Evolutionary conservation across 2,797 vertebrate species (phyloP), one percentile per base, ranked within the genome.

Genomic region (Falco naumanni): DNA sequence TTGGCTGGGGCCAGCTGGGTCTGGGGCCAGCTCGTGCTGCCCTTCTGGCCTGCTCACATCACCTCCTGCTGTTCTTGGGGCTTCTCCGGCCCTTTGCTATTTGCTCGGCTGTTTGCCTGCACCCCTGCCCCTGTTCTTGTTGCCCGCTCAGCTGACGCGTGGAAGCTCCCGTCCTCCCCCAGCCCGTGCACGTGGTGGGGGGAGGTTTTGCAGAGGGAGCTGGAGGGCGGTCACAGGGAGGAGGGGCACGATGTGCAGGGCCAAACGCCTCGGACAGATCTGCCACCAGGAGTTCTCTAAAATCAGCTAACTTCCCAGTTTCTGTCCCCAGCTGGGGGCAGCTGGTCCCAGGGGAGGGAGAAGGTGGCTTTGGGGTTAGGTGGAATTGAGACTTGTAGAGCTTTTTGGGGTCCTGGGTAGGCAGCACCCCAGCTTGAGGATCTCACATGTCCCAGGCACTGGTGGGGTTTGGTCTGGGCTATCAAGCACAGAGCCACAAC

Each of bases 211-310:
- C 75, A 33, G 25, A 56, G 50, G 43, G 22, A 10, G 61, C 47
- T 5, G 8, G 22, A 24, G 45, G 26, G n/a, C 1, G 56, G 1
- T n/a, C 76, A 54, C 54, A 45, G 65, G 25, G 45, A 51, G 69
- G 5, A n/a, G 37, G 82, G 50, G 57, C 5, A 1, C 0, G 3
- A 8, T 0, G 0, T 0, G 1, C 20, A 29, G 47, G 24, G 28
- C 26, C 34, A 59, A 24, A n/a, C 0, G 1, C 16, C 85, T 64
- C 0, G 1, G 39, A 8, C 7, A 11, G 11, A 18, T 17, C 28
- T 22, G 17, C 31, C 72, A 10, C 1, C 0, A 11, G 1, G 29
- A 72, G 61, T 2, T 81, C 66, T 63, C 57, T 20, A 29, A 28
- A 47, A 45, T 16, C 51, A 15, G 24, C 24, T 2, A 2, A 47